Evolutionary conservation across 2,113 vertebrate species (phyloP).

Genomic region (Hippocampus guttulatus): DNA sequence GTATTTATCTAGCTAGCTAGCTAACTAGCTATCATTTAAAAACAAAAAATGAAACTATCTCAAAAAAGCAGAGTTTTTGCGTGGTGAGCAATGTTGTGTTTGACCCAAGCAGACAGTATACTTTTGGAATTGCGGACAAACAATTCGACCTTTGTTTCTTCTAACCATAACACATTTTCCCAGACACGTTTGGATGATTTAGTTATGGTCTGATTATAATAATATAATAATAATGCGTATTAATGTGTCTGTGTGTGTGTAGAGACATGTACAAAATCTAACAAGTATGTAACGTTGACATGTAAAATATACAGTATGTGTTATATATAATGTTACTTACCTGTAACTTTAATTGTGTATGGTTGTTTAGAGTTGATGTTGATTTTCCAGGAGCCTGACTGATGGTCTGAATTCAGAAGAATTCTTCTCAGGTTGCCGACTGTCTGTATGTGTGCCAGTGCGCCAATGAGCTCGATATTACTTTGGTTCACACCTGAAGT

Average conservation of each 20-base stretch:
- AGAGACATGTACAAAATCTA: not conserved
- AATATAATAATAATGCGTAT: not conserved
- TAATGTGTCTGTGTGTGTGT: not conserved
- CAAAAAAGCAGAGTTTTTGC: no score
- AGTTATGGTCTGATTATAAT: no score
- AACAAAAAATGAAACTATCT: no score
- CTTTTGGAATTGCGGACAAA: no score
- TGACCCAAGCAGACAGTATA: no score
- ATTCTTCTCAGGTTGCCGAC: constrained; percentile 67
- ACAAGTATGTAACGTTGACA: not conserved
- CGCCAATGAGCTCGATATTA: constrained; percentile 36
- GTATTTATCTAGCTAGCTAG: no score
- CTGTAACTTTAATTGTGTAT: constrained; percentile 70
- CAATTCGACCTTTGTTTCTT: no score
- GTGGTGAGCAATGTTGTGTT: no score
- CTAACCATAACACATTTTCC: no score
- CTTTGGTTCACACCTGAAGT: constrained; percentile 56
- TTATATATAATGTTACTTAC: constrained; percentile 33
- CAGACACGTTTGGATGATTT: no score
- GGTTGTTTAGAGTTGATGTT: constrained; percentile 40
- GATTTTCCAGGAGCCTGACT: constrained; percentile 60
- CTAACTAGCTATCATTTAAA: no score
- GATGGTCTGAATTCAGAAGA: constrained; percentile 30
- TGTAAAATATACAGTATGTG: not conserved
- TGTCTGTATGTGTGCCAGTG: constrained; percentile 51